phyloP scores from a whole-genome alignment of 2,113 vertebrate species.

The Pachycephala philippinensis region DNA sequence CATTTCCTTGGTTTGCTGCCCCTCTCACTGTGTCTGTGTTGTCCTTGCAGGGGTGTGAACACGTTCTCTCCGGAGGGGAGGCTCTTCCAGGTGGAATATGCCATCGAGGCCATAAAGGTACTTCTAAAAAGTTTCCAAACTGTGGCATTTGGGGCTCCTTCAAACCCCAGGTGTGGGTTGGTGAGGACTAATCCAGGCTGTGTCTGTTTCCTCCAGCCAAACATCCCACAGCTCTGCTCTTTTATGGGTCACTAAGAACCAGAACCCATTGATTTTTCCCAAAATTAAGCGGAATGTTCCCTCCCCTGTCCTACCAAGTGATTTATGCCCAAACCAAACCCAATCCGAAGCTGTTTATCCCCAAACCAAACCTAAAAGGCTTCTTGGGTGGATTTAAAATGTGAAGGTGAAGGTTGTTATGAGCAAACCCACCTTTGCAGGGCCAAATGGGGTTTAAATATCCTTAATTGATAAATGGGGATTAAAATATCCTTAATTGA shows the following conservation, averaged over 20 bases:
- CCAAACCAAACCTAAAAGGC: background rate
- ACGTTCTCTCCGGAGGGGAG: constrained; percentile 98
- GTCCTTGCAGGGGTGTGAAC: constrained; percentile 88
- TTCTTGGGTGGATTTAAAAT: background rate
- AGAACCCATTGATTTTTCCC: fast-evolving
- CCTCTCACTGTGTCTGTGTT: background rate
- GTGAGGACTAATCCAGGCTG: background rate
- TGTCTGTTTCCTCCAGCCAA: background rate
- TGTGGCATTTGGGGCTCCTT: fast-evolving
- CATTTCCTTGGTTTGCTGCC: fast-evolving
- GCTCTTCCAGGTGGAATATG: constrained; percentile 99
- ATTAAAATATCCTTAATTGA: background rate
- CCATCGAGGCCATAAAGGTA: constrained; percentile 98
- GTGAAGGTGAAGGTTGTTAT: background rate
- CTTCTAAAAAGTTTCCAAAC: fast-evolving
- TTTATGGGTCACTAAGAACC: fast-evolving
- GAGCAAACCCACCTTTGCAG: background rate
- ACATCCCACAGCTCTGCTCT: background rate
- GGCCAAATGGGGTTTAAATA: background rate
- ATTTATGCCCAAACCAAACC: background rate
- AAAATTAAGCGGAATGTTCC: fast-evolving
- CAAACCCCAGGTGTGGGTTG: background rate
- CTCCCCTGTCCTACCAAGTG: background rate
- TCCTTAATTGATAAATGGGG: background rate
- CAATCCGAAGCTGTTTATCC: background rate